Conservation (phyloP, 2,113 vertebrate genomes). For the Ailurus styani region DNA sequence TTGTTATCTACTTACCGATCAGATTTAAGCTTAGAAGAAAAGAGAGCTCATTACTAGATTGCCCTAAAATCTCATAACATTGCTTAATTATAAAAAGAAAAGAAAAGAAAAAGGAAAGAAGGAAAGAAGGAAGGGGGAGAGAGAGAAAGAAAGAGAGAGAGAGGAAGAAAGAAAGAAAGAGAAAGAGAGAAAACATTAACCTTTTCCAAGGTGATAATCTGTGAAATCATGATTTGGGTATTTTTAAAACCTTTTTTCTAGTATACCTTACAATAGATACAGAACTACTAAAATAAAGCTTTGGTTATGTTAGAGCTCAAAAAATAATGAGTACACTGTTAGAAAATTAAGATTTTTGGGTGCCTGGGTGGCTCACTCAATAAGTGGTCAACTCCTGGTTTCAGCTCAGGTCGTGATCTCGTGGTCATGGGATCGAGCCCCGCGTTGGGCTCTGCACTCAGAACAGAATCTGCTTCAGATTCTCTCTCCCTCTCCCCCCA, state of each 20-base stretch:
- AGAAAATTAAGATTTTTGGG: background rate
- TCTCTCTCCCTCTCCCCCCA: background rate
- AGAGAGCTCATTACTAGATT: background rate
- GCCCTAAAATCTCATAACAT: background rate
- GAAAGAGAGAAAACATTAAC: background rate
- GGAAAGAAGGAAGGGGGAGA: no score
- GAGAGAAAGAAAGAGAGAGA: background rate
- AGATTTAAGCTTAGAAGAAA: conserved; percentile 5
- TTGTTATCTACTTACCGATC: background rate
- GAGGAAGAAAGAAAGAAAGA: background rate
- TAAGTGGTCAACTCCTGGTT: background rate
- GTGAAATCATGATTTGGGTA: background rate
- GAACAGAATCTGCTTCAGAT: background rate
- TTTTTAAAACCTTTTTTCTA: background rate
- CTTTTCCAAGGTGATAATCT: background rate
- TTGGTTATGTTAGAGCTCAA: background rate
- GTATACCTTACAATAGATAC: background rate
- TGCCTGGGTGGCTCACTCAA: background rate
- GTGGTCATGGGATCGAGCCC: fast-evolving
- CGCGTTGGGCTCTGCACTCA: background rate
- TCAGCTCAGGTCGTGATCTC: background rate
- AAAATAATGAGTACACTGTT: background rate
- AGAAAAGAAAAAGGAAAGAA: no score
- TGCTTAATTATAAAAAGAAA: background rate
- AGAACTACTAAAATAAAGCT: background rate